These are phyloP conservation scores for Hypotaenidia okinawae DNA, from an alignment of 2,797 vertebrate species.

Conservation along the genomic window DNA sequence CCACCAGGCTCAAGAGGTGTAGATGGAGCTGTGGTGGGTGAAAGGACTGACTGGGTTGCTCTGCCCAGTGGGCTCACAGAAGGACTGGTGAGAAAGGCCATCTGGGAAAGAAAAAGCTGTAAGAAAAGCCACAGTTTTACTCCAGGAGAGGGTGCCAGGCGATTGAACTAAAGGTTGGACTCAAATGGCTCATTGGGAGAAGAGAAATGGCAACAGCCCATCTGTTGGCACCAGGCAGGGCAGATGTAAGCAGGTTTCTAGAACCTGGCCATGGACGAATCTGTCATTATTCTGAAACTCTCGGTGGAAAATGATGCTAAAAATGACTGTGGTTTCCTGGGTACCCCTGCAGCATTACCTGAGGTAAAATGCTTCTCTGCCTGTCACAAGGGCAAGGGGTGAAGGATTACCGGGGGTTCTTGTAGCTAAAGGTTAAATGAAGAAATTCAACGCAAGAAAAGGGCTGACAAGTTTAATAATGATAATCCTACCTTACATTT, in stretches of 20 bases:
- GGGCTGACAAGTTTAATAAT: not conserved
- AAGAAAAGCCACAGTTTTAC: not conserved
- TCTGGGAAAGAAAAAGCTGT: not conserved
- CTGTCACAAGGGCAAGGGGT: not conserved
- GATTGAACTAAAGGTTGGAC: not conserved
- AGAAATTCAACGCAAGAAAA: not conserved
- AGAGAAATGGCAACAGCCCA: not conserved
- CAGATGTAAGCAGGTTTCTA: not conserved
- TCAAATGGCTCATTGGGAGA: not conserved
- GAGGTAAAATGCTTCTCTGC: not conserved
- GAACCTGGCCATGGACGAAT: not conserved
- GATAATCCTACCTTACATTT: not conserved
- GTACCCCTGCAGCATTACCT: not conserved
- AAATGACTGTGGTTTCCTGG: not conserved
- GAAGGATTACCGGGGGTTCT: not conserved
- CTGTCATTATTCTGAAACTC: not conserved
- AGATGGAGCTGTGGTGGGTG: not conserved
- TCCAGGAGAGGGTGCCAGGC: rapidly evolving
- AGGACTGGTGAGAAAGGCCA: not conserved
- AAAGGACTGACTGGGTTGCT: rapidly evolving
- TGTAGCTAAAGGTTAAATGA: not conserved
- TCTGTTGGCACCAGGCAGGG: not conserved
- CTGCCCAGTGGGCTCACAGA: not conserved
- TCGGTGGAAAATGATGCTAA: not conserved
- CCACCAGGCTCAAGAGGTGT: not conserved